Conservation (phyloP, 2,113 vertebrate species). For the Pteruthius melanotis region DNA sequence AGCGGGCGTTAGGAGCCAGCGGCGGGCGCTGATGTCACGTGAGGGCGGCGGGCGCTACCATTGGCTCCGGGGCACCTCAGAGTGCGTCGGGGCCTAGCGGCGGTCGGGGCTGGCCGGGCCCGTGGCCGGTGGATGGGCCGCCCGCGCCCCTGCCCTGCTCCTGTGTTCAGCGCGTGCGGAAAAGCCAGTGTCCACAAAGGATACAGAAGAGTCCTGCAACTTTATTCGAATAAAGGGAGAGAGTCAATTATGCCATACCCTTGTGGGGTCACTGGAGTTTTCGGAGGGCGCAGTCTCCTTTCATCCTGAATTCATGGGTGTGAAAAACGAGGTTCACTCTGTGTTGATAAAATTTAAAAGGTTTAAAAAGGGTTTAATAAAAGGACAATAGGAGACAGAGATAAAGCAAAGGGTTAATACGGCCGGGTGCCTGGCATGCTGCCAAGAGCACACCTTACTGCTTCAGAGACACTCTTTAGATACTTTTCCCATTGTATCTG, state of each 20-base stretch:
- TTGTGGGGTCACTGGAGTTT: neutral
- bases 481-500: no score
- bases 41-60: neutral
- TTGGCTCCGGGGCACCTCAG: neutral
- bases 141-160: fast-evolving
- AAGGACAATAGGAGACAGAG: no score
- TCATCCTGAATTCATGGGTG: neutral
- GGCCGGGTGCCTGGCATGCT: no score
- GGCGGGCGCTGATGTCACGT: fast-evolving
- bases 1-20: fast-evolving
- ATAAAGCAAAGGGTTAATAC: no score
- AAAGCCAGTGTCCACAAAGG: neutral
- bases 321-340: no score
- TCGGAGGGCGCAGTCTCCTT: neutral
- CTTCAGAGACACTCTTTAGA: no score
- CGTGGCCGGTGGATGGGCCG: neutral
- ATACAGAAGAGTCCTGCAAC: neutral
- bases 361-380: no score
- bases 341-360: no score
- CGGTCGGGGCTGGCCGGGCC: fast-evolving
- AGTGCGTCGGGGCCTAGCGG: fast-evolving
- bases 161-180: neutral
- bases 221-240: neutral
- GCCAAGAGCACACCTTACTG: no score
- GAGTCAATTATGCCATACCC: neutral